These are phyloP conservation scores for Ypsolopha sequella DNA, from an alignment of 2,888 invertebrate species.

Conservation along the genomic window DNA sequence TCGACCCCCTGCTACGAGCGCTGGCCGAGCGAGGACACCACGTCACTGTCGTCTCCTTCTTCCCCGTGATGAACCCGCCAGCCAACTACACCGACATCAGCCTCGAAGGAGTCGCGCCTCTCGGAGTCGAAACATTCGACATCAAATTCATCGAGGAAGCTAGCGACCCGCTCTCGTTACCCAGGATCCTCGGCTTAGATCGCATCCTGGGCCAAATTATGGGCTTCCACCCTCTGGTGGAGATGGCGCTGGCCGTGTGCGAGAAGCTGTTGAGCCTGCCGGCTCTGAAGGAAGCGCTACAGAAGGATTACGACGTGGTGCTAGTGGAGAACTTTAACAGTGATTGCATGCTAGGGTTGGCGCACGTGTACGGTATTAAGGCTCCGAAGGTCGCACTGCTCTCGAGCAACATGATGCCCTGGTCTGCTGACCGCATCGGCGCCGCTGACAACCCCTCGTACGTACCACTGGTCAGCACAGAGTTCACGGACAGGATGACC, in stretches of 20 bases:
- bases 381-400: conserved; percentile 70
- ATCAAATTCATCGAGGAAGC: conserved; percentile 29
- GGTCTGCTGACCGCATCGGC: conserved; percentile 55
- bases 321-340: conserved; percentile 74
- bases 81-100: conserved; percentile 54
- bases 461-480: conserved; percentile 64
- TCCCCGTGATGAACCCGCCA: conserved; percentile 58
- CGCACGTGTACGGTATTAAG: conserved; percentile 58
- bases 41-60: conserved; percentile 72
- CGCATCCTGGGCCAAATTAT: conserved; percentile 27
- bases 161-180: conserved; percentile 16
- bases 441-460: conserved; percentile 62
- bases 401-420: conserved; percentile 71
- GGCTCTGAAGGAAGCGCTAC: conserved; percentile 39
- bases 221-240: conserved; percentile 35
- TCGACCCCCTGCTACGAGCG: conserved; percentile 63
- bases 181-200: conserved; percentile 27
- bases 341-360: conserved; percentile 74
- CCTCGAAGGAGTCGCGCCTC: conserved; percentile 42
- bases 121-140: conserved; percentile 43
- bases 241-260: conserved; percentile 43
- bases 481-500: conserved; percentile 54
- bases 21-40: conserved; percentile 72
- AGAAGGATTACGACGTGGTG: conserved; percentile 71
- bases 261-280: conserved; percentile 41